Evolutionary conservation across 2,113 vertebrate species (phyloP), one percentile per base, ranked within the genome.

Genomic region (Siniperca knerii): DNA sequence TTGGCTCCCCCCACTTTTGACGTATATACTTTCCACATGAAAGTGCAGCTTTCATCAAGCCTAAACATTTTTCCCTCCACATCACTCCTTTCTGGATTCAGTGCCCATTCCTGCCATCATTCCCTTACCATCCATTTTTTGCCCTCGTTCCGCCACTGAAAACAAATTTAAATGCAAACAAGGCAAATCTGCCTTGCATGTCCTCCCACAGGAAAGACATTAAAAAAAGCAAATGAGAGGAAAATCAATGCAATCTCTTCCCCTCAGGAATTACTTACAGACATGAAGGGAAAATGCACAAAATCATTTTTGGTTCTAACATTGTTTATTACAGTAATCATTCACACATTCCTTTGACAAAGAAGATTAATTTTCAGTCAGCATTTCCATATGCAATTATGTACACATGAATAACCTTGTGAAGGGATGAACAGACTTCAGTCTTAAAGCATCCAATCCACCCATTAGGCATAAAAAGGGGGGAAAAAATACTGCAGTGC

Each of bases 121-220:
- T 85, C 61, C 57, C 44, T 44, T 33, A 40, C 18, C 61, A 60
- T 87, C 37, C 55, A 40, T 48, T 79, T 76, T 76, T 77, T 37
- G 25, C 46, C 67, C 37, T 8, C 10, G 1, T 50, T 75, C 61
- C 65, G 79, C 48, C 70, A 60, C 75, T 80, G 40, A 80, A 87
- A 89, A 90, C 79, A 87, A 62, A 92, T 93, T 84, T 84, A 92
- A 92, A 93, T 94, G 90, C 90, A 90, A 92, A 91, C 89, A 84
- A 91, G 87, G 83, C 55, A 60, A 90, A 79, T 82, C 86, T 83
- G 69, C 85, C 48, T 75, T 10, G 50, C 58, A 85, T 84, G 77
- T 88, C 84, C 88, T 90, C 87, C 88, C 81, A 91, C 79, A 71
- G 89, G 81, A 91, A 84, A 82, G 37, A 78, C 82, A 72, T 84